phyloP scores from a whole-genome alignment of 2,888 invertebrate species.

The Hofmannophila pseudospretella region DNA sequence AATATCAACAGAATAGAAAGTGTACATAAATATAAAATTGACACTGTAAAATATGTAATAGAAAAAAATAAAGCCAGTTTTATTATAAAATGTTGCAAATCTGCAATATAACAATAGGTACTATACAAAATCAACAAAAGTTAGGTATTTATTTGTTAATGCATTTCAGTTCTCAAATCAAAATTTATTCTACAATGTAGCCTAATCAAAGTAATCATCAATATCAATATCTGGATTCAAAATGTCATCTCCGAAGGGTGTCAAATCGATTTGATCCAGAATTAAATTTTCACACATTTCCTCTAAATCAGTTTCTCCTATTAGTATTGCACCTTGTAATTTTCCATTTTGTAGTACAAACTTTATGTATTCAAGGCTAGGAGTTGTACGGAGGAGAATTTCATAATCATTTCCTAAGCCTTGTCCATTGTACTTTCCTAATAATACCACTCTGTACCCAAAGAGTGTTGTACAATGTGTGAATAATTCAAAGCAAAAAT shows the following conservation, averaged over 20 bases:
- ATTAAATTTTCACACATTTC: constrained; percentile 99
- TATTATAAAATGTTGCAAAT: too few species aligned
- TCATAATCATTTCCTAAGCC: constrained; percentile 89
- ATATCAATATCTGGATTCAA: constrained; percentile 97
- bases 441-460: constrained; percentile 93
- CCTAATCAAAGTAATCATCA: constrained; percentile 99
- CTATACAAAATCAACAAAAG: too few species aligned
- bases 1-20: too few species aligned
- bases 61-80: too few species aligned
- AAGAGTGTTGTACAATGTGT: constrained; percentile 97
- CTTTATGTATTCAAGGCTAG: constrained; percentile 90
- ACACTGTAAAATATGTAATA: too few species aligned
- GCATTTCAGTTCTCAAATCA: too few species aligned
- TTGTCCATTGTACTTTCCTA: constrained; percentile 96
- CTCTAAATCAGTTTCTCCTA: constrained; percentile 98
- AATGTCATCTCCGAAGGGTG: constrained; percentile 92
- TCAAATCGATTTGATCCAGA: constrained; percentile 94
- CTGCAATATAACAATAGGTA: too few species aligned
- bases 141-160: too few species aligned
- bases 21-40: too few species aligned
- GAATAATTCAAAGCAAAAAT: constrained; percentile 98
- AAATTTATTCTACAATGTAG: too few species aligned
- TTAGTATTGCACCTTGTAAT: constrained; percentile 95
- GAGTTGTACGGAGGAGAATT: constrained; percentile 89
- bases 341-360: constrained; percentile 89